These are phyloP conservation scores for Zaprionus davidi DNA, from an alignment of 1,140 invertebrate species.

Conservation along the genomic window DNA sequence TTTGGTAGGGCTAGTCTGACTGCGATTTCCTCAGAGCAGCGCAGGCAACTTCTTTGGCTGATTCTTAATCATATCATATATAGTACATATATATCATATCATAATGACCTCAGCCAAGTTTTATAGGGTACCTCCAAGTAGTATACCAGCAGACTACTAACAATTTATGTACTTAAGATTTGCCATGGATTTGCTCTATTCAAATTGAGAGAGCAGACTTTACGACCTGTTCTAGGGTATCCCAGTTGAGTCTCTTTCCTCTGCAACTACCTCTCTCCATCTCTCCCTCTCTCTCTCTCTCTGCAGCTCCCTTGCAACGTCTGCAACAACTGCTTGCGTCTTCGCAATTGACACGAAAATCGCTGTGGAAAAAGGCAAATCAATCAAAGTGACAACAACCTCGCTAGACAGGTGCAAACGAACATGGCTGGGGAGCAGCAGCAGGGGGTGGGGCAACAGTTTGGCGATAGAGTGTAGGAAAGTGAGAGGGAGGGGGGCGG, in stretches of 20 bases:
- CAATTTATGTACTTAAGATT: background rate
- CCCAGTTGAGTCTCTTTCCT: background rate
- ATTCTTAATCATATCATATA: too few relatives aligned
- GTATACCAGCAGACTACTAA: background rate
- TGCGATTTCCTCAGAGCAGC: too few relatives aligned
- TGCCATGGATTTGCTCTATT: background rate
- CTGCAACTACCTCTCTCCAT: background rate
- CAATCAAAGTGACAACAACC: slow-evolving; percentile 78
- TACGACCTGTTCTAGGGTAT: background rate
- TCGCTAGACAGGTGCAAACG: slow-evolving; percentile 64
- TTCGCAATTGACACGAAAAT: slow-evolving; percentile 70
- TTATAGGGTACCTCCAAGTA: background rate
- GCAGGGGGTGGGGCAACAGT: background rate
- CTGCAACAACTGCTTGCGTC: background rate
- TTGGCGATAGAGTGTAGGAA: background rate
- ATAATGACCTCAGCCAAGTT: background rate
- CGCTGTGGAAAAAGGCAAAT: slow-evolving; percentile 66
- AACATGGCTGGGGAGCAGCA: background rate
- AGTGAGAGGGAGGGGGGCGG: background rate
- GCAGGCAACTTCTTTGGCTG: too few relatives aligned
- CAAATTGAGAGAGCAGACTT: background rate
- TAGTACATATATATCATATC: too few relatives aligned
- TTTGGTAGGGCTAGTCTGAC: too few relatives aligned
- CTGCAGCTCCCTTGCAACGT: background rate
- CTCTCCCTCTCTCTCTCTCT: background rate